Evolutionary conservation across 1,140 invertebrate genomes (phyloP), one percentile per base, ranked within the genome.

Genomic region (Meloidogyne hapla): DNA sequence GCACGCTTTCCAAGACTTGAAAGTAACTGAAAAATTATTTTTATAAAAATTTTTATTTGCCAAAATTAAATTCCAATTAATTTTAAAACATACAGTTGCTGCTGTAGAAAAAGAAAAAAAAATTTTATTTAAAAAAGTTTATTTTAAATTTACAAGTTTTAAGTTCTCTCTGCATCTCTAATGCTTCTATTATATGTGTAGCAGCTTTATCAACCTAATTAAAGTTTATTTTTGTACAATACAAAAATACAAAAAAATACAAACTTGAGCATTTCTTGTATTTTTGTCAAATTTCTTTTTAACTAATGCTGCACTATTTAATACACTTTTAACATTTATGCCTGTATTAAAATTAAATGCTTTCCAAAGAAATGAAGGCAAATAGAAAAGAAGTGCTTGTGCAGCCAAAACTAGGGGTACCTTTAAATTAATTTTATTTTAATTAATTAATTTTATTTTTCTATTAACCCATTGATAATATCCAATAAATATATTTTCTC

Each of bases 401-500:
- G 81, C 70, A 40, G 82, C 83, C 33, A 86, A 76, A 26, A 86
- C 77, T 13, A 81, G 26, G 6, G 80, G 80, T 15, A 80, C 67
- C 77, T 78, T 48, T 74, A 73, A 0, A 33, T 0, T 5, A 33
- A 33, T 33, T 33, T 33, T 18, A 42, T 48, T 48, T 56, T 6
- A 56, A 6, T 56, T 56, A 45, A 45, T 18, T n/a, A 15, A 72
- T 25, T 73, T 0, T 21, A 12, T 45, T 61, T 48, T 15, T 38
- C 6, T 13, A 13, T 48, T 74, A 12, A 21, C 88, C 90, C 90
- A 90, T 76, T 90, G 89, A 79, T 90, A 90, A 81, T 90, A 90
- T 56, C 83, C 83, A 56, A 88, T 74, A 70, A 78, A 67, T 56
- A 69, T 72, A 68, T 77, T 73, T 65, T 80, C 78, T 38, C 80